phyloP scores from a whole-genome alignment of 2,888 invertebrate genomes.

The Lacanobia wlatinum region DNA sequence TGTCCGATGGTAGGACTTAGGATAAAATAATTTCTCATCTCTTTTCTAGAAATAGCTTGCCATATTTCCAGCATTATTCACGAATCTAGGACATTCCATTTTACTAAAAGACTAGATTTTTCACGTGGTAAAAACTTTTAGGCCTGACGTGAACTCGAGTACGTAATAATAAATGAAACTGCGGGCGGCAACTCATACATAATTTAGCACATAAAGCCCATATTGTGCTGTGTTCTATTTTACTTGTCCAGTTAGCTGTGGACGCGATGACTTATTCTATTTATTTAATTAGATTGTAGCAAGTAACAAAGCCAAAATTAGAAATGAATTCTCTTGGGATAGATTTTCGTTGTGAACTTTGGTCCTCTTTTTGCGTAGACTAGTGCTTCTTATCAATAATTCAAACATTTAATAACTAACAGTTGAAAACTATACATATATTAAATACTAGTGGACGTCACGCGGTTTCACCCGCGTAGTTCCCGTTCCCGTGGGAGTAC shows the following conservation, averaged over 20 bases:
- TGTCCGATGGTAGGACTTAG: too few species aligned
- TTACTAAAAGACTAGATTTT: slow-evolving; percentile 45
- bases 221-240: slow-evolving; percentile 58
- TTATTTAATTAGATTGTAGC: slow-evolving; percentile 27
- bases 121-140: slow-evolving; percentile 48
- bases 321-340: not conserved
- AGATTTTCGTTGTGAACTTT: not conserved
- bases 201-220: slow-evolving; percentile 69
- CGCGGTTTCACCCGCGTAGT: too few species aligned
- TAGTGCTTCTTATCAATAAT: too few species aligned
- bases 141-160: slow-evolving; percentile 64
- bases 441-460: too few species aligned
- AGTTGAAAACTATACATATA: too few species aligned
- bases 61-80: slow-evolving; percentile 11
- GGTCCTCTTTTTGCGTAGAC: not conserved
- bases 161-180: slow-evolving; percentile 76
- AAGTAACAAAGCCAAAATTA: not conserved
- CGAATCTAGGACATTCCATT: slow-evolving; percentile 22
- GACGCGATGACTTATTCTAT: slow-evolving; percentile 18
- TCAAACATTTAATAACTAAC: too few species aligned
- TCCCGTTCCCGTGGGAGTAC: too few species aligned
- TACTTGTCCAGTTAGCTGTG: slow-evolving; percentile 43
- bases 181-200: slow-evolving; percentile 71
- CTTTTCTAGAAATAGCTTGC: not conserved
- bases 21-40: not conserved